Conservation (phyloP, 1,140 invertebrate genomes). For the Heliconius congener region DNA sequence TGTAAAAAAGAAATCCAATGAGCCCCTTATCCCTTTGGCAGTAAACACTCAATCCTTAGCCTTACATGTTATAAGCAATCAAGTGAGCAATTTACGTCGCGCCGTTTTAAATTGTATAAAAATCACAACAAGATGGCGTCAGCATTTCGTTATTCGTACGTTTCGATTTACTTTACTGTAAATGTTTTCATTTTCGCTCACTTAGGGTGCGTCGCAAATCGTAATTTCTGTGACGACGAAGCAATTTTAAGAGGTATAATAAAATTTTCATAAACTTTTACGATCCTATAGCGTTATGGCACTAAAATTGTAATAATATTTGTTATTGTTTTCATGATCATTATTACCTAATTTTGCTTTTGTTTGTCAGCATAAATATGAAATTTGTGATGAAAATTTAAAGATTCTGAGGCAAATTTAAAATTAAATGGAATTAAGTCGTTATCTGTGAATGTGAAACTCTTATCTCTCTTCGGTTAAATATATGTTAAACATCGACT, state of each 20-base stretch:
- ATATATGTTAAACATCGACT: no score
- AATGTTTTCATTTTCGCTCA: slow-evolving; percentile 33
- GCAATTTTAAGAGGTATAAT: slow-evolving; percentile 37
- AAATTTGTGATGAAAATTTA: background rate
- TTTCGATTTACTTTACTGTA: slow-evolving; percentile 17
- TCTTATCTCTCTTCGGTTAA: background rate
- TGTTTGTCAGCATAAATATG: slow-evolving; percentile 8
- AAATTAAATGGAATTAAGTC: background rate
- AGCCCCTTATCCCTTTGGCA: background rate
- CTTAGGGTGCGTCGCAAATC: slow-evolving; percentile 26
- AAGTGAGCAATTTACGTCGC: slow-evolving; percentile 41
- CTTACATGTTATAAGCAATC: slow-evolving; percentile 23
- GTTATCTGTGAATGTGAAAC: background rate
- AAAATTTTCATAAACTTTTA: slow-evolving; percentile 43
- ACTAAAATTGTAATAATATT: slow-evolving; percentile 31
- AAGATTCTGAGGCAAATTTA: background rate
- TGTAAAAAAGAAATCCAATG: background rate
- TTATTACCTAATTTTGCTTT: slow-evolving; percentile 1
- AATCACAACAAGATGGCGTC: slow-evolving; percentile 29
- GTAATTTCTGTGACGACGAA: slow-evolving; percentile 33
- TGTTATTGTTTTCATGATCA: slow-evolving; percentile 9
- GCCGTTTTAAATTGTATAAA: slow-evolving; percentile 44
- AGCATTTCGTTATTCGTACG: background rate
- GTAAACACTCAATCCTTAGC: slow-evolving; percentile 9
- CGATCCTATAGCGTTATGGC: slow-evolving; percentile 36